A percentile compares a stretch with the other conserved stretches of the same genome.
phyloP scores from a whole-genome alignment of 2,113 vertebrate species.

The Ahaetulla prasina region DNA sequence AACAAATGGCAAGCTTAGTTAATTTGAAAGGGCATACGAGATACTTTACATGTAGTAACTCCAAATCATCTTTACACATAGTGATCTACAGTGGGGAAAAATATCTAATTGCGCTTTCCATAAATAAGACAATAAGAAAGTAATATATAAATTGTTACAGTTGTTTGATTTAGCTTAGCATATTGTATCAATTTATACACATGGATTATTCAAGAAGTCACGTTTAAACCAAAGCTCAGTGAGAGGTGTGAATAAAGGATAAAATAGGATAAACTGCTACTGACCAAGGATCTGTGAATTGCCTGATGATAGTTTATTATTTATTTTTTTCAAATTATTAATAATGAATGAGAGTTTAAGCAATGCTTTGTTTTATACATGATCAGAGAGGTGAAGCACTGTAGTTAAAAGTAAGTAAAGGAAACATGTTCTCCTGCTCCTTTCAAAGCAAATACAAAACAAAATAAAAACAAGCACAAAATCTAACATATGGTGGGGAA shows the following conservation, averaged over 20 bases:
- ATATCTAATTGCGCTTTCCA: neutral
- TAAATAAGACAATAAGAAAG: neutral
- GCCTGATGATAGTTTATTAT: neutral
- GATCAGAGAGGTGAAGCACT: neutral
- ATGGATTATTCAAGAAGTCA: neutral
- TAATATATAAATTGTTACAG: neutral
- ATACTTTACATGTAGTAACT: neutral
- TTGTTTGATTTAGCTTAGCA: neutral
- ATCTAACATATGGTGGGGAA: neutral
- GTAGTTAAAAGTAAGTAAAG: neutral
- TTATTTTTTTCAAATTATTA: neutral
- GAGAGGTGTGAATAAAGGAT: neutral
- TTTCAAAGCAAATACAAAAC: neutral
- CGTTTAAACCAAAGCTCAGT: neutral
- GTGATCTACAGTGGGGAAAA: neutral
- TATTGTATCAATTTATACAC: neutral
- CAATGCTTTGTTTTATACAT: neutral
- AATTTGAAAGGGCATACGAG: neutral
- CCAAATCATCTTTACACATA: neutral
- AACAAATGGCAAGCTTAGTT: neutral
- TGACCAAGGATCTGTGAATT: neutral
- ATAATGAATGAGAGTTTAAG: neutral
- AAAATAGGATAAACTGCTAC: neutral
- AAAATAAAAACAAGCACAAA: neutral
- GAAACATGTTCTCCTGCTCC: neutral